Conservation (phyloP, 2,888 invertebrate genomes). For the Apeira syringaria region DNA sequence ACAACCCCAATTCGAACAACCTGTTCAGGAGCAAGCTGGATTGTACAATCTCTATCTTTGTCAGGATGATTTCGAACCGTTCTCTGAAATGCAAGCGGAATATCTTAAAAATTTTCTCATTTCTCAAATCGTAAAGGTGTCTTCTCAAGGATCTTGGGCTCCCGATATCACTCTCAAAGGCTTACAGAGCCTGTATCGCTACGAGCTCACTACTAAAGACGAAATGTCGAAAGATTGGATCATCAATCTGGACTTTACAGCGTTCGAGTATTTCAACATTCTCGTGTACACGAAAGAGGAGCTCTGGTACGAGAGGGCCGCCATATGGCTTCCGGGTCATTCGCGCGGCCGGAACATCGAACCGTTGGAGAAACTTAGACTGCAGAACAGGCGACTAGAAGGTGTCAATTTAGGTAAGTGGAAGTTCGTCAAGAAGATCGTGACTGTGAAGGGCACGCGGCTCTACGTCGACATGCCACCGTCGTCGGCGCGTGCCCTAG, state of each 20-base stretch:
- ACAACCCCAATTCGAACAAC: neutral
- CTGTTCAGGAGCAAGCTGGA: neutral
- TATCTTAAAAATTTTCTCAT: slow-evolving; percentile 57
- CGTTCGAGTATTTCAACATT: slow-evolving; percentile 54
- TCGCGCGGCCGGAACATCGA: slow-evolving; percentile 55
- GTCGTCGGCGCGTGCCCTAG: slow-evolving; percentile 62
- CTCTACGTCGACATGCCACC: slow-evolving; percentile 74
- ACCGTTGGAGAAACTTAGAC: slow-evolving; percentile 59
- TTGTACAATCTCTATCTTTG: slow-evolving; percentile 57
- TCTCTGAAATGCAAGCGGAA: slow-evolving; percentile 48
- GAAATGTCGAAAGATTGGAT: slow-evolving; percentile 61
- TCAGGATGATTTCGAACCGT: slow-evolving; percentile 64
- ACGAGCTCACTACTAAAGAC: slow-evolving; percentile 60
- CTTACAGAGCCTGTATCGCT: slow-evolving; percentile 54
- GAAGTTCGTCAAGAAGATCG: slow-evolving; percentile 68
- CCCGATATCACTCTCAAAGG: slow-evolving; percentile 61
- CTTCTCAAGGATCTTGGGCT: slow-evolving; percentile 44
- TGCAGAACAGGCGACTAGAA: slow-evolving; percentile 60
- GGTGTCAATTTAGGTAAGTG: slow-evolving; percentile 63
- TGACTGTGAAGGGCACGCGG: slow-evolving; percentile 61
- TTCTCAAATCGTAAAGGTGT: slow-evolving; percentile 48
- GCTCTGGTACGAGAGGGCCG: slow-evolving; percentile 71
- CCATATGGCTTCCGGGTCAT: slow-evolving; percentile 72
- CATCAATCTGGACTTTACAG: slow-evolving; percentile 55
- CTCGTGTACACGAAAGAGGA: slow-evolving; percentile 69